Conservation (phyloP, 1,140 invertebrate genomes). For the Thalassaphorura encarpata region DNA sequence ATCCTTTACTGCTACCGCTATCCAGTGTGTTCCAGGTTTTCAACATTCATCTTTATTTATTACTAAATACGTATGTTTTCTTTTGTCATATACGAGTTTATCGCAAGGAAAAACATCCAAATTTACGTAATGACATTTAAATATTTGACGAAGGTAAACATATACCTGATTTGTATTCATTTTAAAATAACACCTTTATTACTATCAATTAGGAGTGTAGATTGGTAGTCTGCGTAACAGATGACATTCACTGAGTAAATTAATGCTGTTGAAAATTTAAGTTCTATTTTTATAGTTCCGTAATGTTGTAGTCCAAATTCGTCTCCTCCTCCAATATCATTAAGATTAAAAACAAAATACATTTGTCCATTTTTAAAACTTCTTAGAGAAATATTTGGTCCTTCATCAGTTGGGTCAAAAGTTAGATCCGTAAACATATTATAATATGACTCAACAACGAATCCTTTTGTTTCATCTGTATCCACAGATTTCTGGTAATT, state of each 20-base stretch:
- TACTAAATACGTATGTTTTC: too few species aligned
- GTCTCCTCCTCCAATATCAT: slow-evolving; percentile 8
- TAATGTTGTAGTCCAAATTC: slow-evolving; percentile 1
- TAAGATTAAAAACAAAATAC: slow-evolving; percentile 10
- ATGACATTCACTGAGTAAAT: slow-evolving; percentile 6
- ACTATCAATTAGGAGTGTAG: slow-evolving; percentile 11
- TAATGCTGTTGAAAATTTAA: slow-evolving; percentile 6
- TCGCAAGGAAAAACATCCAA: too few species aligned
- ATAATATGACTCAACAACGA: slow-evolving; percentile 11
- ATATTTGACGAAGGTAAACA: too few species aligned
- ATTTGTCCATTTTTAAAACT: slow-evolving; percentile 6
- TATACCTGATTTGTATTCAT: too few species aligned
- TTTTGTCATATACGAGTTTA: too few species aligned
- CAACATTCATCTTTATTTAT: too few species aligned
- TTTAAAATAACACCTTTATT: slow-evolving; percentile 10
- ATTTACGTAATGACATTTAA: too few species aligned
- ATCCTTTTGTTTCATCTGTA: neutral
- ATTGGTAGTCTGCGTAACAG: slow-evolving; percentile 20
- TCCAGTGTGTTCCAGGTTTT: too few species aligned
- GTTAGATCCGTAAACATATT: slow-evolving; percentile 5
- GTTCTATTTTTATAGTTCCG: slow-evolving; percentile 11
- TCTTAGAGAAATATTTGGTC: slow-evolving; percentile 1
- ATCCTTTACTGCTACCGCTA: too few species aligned
- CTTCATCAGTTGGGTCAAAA: neutral
- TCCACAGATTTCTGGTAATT: neutral